Evolutionary conservation across 2,113 vertebrate species (phyloP).

Genomic region (Paradoxurus hermaphroditus): DNA sequence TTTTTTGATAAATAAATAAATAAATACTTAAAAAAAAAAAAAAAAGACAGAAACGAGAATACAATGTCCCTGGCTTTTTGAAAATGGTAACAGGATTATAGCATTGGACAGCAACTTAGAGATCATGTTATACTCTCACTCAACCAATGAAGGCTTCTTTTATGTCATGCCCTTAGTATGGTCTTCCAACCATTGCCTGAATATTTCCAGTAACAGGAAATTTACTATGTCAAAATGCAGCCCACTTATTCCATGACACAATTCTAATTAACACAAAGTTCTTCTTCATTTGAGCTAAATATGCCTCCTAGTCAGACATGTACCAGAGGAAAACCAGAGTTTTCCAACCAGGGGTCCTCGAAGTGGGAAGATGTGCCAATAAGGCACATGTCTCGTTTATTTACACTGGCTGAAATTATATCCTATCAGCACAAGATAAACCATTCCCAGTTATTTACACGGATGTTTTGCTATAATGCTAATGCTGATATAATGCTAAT

Average conservation of each 20-base stretch:
- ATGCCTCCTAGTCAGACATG: background rate
- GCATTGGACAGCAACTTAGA: background rate
- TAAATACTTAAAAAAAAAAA: no score
- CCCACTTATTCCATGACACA: background rate
- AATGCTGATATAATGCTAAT: no score
- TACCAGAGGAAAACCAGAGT: background rate
- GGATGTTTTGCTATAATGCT: background rate
- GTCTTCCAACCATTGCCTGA: background rate
- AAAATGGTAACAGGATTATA: background rate
- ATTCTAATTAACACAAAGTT: constrained; percentile 45
- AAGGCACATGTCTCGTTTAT: background rate
- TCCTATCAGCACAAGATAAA: background rate
- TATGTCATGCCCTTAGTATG: background rate
- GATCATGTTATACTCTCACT: constrained; percentile 11
- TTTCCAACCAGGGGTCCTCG: background rate
- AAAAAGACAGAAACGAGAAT: background rate
- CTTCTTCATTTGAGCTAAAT: constrained; percentile 40
- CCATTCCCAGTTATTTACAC: background rate
- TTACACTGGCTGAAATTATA: constrained; percentile 35
- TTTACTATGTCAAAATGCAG: constrained; percentile 33
- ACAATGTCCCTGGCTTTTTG: background rate
- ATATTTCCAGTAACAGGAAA: constrained; percentile 15
- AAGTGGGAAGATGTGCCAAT: background rate
- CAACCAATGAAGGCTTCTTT: background rate
- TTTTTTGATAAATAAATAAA: no score